phyloP scores from a whole-genome alignment of 2,888 invertebrate genomes.

The Scaptomyza cyrtandrae region DNA sequence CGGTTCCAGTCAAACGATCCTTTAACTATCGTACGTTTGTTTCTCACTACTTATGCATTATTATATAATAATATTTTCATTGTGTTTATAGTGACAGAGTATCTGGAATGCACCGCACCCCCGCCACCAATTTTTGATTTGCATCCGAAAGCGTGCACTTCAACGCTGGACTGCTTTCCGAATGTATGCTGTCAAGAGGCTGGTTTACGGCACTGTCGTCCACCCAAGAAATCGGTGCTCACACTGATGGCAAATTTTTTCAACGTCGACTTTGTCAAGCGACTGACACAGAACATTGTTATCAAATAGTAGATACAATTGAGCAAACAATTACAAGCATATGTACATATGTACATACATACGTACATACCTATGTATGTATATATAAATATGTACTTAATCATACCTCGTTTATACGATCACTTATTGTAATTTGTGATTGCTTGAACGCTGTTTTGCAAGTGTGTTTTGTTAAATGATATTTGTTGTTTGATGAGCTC shows the following conservation, averaged over 20 bases:
- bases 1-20: constrained; percentile 87
- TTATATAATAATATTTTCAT: neutral
- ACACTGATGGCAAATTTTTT: constrained; percentile 87
- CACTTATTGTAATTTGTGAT: constrained; percentile 1
- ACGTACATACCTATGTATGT: no score
- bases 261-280: constrained; percentile 83
- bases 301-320: constrained; percentile 71
- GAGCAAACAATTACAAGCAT: constrained; percentile 6
- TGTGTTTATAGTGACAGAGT: constrained; percentile 85
- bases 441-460: neutral
- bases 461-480: neutral
- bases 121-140: constrained; percentile 89
- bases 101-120: constrained; percentile 90
- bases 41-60: neutral
- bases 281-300: constrained; percentile 84
- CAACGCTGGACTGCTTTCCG: constrained; percentile 91
- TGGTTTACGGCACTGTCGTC: constrained; percentile 89
- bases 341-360: constrained; percentile 4
- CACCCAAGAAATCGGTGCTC: constrained; percentile 89
- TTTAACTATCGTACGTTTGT: constrained; percentile 87
- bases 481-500: constrained; percentile 6
- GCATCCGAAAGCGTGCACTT: constrained; percentile 89
- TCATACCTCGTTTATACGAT: constrained; percentile 39
- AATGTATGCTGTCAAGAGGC: constrained; percentile 92
- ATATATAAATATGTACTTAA: constrained; percentile 6